Evolutionary conservation across 2,113 vertebrate genomes (phyloP).

Genomic region (Garra rufa): DNA sequence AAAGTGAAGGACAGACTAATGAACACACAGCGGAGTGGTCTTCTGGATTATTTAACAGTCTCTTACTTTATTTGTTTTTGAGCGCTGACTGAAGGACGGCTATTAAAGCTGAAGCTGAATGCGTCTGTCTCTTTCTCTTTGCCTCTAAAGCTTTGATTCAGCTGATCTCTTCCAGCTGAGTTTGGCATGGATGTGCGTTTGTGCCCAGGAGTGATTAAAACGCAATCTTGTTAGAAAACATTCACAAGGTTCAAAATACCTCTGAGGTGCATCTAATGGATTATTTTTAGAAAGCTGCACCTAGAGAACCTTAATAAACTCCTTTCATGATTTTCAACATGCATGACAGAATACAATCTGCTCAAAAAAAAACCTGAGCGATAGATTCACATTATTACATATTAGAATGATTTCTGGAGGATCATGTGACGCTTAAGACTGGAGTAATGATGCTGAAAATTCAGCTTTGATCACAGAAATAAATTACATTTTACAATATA

Average conservation of each 20-base stretch:
- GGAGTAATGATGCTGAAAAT: too few relatives aligned
- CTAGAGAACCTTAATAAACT: not conserved
- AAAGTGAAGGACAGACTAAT: not conserved
- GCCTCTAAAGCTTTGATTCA: not conserved
- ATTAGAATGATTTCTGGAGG: too few relatives aligned
- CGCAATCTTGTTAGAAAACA: conserved; percentile 16
- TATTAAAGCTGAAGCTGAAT: not conserved
- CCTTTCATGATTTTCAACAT: not conserved
- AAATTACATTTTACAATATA: too few relatives aligned
- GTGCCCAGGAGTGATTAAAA: conserved; percentile 35
- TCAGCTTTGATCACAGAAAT: too few relatives aligned
- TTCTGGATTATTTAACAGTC: not conserved
- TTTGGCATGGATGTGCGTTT: conserved; percentile 12
- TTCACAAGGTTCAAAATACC: not conserved
- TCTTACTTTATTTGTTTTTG: not conserved
- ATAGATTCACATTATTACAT: too few relatives aligned
- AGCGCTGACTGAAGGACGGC: not conserved
- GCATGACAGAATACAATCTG: not conserved
- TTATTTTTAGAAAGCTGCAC: not conserved
- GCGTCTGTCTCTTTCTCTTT: not conserved
- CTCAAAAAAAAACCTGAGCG: not conserved
- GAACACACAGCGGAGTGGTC: not conserved
- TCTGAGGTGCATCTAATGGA: not conserved
- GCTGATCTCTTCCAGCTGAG: not conserved
- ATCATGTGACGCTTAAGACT: too few relatives aligned